Evolutionary conservation across 2,888 invertebrate genomes (phyloP), one percentile per base, ranked within the genome.

Genomic region (Bibio marci): DNA sequence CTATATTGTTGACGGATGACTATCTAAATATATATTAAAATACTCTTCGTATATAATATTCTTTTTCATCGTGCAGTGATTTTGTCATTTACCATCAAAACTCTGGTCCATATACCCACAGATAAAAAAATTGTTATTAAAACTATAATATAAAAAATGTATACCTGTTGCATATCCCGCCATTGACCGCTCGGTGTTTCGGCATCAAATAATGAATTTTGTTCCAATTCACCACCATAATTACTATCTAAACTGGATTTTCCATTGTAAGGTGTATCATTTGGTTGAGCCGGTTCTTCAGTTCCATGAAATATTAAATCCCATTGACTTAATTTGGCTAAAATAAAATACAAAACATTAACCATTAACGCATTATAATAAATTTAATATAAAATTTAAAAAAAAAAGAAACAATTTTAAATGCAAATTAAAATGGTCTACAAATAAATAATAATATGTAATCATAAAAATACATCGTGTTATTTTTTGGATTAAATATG

Each of bases 271-370:
- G 51, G 48, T 10, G 51, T 50, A 48, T 61, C 63, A 15, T 58
- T 63, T 36, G 69, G 69, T 51, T 73, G 72, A 8, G 73, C 64
- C 2, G 73, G 71, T 2, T 63, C 62, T 46, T 73, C 75, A 2
- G 86, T 86, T 31, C 87, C 87, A 59, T 83, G 81, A 57, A 87
- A 74, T 52, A 81, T 76, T 52, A 86, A 60, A 58, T 80, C 76
- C 86, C 86, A 87, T 49, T 80, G 77, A 37, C 74, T 70, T 41
- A 86, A 63, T 52, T 73, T 71, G 52, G 70, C 63, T 67, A 50
- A 46, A 44, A 35, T 13, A 22, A 38, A 44, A 27, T 18, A 25
- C n/a, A n/a, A n/a, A 14, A 19, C 25, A 22, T n/a, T n/a, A n/a
- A n/a, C n/a, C n/a, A n/a, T n/a, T n/a, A n/a, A n/a, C n/a, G n/a